Conservation (phyloP, 2,797 vertebrate species). For the Champsocephalus gunnari region DNA sequence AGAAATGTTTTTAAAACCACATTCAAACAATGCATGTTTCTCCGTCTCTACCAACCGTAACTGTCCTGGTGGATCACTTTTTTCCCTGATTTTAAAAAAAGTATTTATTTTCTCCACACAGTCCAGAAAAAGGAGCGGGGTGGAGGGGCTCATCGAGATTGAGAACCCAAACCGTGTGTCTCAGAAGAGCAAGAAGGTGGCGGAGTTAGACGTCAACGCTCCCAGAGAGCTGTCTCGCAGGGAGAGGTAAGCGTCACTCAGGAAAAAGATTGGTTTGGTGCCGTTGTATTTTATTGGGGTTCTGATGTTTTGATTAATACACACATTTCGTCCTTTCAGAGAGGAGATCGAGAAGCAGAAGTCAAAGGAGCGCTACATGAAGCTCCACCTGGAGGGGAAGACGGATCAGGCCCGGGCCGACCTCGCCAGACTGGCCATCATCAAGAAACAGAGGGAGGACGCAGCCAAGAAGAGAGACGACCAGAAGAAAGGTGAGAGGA, state of each 20-base stretch:
- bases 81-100: not conserved
- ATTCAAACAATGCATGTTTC: too few species aligned
- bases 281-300: not conserved
- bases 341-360: slow-evolving; percentile 90
- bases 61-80: not conserved
- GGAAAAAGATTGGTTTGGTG: not conserved
- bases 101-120: slow-evolving; percentile 38
- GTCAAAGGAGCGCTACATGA: slow-evolving; percentile 88
- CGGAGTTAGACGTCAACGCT: slow-evolving; percentile 77
- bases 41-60: not conserved
- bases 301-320: not conserved
- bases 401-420: slow-evolving; percentile 87
- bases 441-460: slow-evolving; percentile 88
- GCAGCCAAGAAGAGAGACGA: slow-evolving; percentile 86
- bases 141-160: slow-evolving; percentile 88
- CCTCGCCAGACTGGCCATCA: slow-evolving; percentile 87
- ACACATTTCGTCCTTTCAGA: slow-evolving; percentile 53
- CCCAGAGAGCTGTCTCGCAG: slow-evolving; percentile 85
- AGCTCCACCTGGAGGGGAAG: slow-evolving; percentile 88
- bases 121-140: slow-evolving; percentile 83
- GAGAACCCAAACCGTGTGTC: slow-evolving; percentile 87
- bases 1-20: too few species aligned
- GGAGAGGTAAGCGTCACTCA: slow-evolving; percentile 78
- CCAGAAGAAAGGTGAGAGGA: slow-evolving; percentile 80
- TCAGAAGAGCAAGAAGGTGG: slow-evolving; percentile 86